Evolutionary conservation across 2,113 vertebrate genomes (phyloP).

Genomic region (Apus apus): DNA sequence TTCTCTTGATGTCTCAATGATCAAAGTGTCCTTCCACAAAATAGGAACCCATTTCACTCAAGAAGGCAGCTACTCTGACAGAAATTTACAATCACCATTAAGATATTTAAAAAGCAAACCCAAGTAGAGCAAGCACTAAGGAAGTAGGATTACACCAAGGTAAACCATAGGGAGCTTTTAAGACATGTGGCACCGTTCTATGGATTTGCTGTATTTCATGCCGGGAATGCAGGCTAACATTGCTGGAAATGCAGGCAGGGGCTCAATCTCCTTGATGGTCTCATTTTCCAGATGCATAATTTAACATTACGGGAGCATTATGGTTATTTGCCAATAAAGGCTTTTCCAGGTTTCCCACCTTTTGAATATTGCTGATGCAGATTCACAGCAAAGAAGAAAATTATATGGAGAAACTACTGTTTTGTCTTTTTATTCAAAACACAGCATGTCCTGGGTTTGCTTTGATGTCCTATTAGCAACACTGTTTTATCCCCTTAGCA

Average conservation of each 20-base stretch:
- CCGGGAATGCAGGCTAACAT: not conserved
- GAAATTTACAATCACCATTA: not conserved
- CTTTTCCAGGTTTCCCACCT: not conserved
- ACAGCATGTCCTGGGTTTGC: not conserved
- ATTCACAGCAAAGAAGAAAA: not conserved
- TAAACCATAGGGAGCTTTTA: not conserved
- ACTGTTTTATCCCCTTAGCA: not conserved
- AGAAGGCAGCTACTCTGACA: not conserved
- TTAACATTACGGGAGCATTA: not conserved
- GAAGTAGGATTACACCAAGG: not conserved
- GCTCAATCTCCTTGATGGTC: not conserved
- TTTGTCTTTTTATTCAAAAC: not conserved
- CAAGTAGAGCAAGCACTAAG: not conserved
- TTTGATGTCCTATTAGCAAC: not conserved
- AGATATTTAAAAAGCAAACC: not conserved
- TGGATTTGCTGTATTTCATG: not conserved
- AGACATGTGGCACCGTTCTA: not conserved
- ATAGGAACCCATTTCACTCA: not conserved
- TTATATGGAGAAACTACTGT: not conserved
- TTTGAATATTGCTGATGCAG: not conserved
- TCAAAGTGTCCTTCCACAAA: slow-evolving; percentile 33
- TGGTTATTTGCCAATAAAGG: not conserved
- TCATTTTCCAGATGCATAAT: not conserved
- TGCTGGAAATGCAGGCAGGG: not conserved
- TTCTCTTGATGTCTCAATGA: slow-evolving; percentile 41